Evolutionary conservation across 2,797 vertebrate species (phyloP), one percentile per base, ranked within the genome.

Genomic region (Rhinatrema bivittatum): DNA sequence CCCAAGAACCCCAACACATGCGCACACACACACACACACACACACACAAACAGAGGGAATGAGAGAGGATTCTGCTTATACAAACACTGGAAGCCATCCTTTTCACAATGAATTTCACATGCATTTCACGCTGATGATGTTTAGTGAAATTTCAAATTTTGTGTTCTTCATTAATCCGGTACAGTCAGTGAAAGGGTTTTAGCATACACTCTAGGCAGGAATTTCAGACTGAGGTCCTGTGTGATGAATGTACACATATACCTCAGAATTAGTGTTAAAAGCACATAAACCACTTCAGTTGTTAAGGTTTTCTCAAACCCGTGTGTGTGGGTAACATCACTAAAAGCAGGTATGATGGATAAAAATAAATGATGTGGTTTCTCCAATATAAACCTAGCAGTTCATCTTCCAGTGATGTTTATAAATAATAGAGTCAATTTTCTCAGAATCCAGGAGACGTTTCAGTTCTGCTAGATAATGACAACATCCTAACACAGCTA

Each of bases 261-360:
- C 72, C 76, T 78, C 65, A 74, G 78, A 76, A 72, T 83, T 75
- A 74, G 74, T 79, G 81, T 81, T 87, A 86, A 87, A 87, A 86
- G 81, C 79, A 73, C 70, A 77, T 79, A 79, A 81, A 82, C 72
- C 72, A 74, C 78, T 82, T 78, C 68, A 73, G 58, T 72, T 81
- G 78, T 82, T 84, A 74, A 79, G 73, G 74, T 78, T 82, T 74
- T 69, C 62, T 68, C 65, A 69, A 68, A 70, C 66, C 56, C 56
- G 63, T 52, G 39, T 72, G 70, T 79, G 60, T 82, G 78, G 65
- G 68, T 71, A 79, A 68, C 64, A 72, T 79, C 81, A 78, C 79
- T 87, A 85, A 87, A 87, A 87, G 85, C 85, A 81, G 70, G 74
- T 81, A 78, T 65, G 81, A 69, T 76, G 79, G 79, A 76, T 80